Percentiles rank a stretch among this genome's conserved stretches.
Conservation (phyloP, 2,797 vertebrate species). For the Lutjanus argentimaculatus region DNA sequence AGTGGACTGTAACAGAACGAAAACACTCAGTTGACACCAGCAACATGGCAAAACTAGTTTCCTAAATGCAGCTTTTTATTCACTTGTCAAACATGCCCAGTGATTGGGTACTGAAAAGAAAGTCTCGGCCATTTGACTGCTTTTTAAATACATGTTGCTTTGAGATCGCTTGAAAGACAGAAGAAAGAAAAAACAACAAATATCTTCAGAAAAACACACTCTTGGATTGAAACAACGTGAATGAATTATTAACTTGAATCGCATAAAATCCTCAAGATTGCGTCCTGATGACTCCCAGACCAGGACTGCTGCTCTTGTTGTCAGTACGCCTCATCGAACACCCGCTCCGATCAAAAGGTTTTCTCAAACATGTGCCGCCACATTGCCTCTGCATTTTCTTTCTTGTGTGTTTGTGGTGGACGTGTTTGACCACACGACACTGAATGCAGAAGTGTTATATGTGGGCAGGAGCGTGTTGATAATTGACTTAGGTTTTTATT, state of each 20-base stretch:
- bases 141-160: constrained; percentile 24
- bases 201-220: constrained; percentile 55
- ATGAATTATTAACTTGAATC: constrained; percentile 75
- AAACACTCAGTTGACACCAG: neutral
- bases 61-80: neutral
- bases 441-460: constrained; percentile 30
- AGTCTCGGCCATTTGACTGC: constrained; percentile 12
- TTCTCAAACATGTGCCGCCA: constrained; percentile 10
- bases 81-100: neutral
- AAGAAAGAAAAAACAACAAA: constrained; percentile 18
- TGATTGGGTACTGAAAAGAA: neutral
- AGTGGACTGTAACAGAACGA: neutral
- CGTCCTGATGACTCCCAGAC: constrained; percentile 65
- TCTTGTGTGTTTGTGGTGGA: constrained; percentile 23
- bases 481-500: constrained; percentile 39
- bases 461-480: constrained; percentile 33
- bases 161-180: constrained; percentile 23
- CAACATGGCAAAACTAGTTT: neutral
- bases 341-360: constrained; percentile 47
- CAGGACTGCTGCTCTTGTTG: constrained; percentile 48
- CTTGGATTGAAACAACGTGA: constrained; percentile 48
- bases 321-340: constrained; percentile 66
- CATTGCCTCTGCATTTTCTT: constrained; percentile 19
- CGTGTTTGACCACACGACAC: constrained; percentile 20
- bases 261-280: constrained; percentile 63